A percentile compares a stretch with the other conserved stretches of the same genome.
These are phyloP conservation scores for Phenganax marumi DNA, from an alignment of 92 coral and sea anemone genomes.

Conservation along the genomic window DNA sequence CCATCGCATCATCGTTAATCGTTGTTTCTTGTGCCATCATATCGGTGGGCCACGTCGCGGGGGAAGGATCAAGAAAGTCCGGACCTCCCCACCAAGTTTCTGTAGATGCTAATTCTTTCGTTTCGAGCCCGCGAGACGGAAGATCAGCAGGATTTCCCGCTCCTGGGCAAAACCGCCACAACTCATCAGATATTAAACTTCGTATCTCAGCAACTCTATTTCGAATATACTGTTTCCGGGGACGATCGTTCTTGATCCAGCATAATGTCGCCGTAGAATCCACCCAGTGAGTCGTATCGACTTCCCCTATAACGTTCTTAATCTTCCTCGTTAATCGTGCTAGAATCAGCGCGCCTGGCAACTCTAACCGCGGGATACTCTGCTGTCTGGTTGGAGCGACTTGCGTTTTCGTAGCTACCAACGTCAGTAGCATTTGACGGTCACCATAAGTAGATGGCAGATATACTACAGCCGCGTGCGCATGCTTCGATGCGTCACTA, in stretches of 20 bases:
- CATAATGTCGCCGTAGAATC: slow-evolving; percentile 24
- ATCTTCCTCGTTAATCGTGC: slow-evolving; percentile 53
- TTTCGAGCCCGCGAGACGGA: neutral
- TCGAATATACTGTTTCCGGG: slow-evolving; percentile 35
- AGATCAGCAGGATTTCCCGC: slow-evolving; percentile 7
- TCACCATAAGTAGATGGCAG: slow-evolving; percentile 53
- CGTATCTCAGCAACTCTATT: slow-evolving; percentile 11
- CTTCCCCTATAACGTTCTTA: neutral
- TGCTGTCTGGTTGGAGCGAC: slow-evolving; percentile 66
- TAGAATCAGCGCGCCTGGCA: slow-evolving; percentile 60
- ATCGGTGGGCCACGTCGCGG: neutral
- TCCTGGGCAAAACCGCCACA: slow-evolving; percentile 15
- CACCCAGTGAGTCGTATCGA: slow-evolving; percentile 6
- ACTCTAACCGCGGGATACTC: slow-evolving; percentile 67
- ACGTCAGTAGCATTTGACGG: slow-evolving; percentile 46
- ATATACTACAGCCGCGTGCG: slow-evolving; percentile 61
- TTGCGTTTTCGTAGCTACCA: slow-evolving; percentile 64
- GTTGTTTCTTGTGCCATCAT: neutral
- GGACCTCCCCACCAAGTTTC: slow-evolving; percentile 5
- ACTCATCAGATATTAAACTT: neutral
- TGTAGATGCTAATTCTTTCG: neutral
- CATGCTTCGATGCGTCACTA: slow-evolving; percentile 67
- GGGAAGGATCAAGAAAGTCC: neutral
- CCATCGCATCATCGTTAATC: neutral
- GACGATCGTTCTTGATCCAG: slow-evolving; percentile 11